Evolutionary conservation across 2,888 invertebrate species (phyloP), one percentile per base, ranked within the genome.

Genomic region (Pherbina coryleti): DNA sequence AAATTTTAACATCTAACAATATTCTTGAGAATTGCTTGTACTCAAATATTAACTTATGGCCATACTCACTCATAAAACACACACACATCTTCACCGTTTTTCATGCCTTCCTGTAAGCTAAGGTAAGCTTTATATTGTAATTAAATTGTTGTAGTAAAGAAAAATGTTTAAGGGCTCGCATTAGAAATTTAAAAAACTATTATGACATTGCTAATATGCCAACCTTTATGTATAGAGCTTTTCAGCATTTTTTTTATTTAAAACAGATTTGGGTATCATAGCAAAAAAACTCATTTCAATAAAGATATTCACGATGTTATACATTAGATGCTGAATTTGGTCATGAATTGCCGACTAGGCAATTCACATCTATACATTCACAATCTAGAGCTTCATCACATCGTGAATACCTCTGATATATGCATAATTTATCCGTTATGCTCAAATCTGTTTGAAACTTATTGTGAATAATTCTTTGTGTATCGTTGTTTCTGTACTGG

Each of bases 51-150:
- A n/a, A 55, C 57, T 67, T 28, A 64, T 62, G 28, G 34, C 17
- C 76, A 70, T 25, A 51, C 11, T n/a, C 51, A 71, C 9, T 25
- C 55, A 57, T 22, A 22, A 34, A 69, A 37, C 67, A 37, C 55
- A 34, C 64, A 55, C 69, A 62, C 70, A 70, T 69, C 37, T 37
- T 60, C 44, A 11, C 51, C 55, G 57, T 11, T 51, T 71, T 14
- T 72, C 57, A 34, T 71, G 34, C 19, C 34, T 44, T 72, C 37
- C 57, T 34, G 60, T 57, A 55, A 37, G 57, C 55, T 57, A 72
- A 72, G 72, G 72, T 72, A 72, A 72, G 72, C 60, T 72, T 55
- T 17, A 5, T 53, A 17, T 55, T 53, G 14, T 66, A 37, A 37
- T 14, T 7, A 55, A 19, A 22, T 22, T 11, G 11, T 19, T 60